Evolutionary conservation across 2,797 vertebrate species (phyloP).

Genomic region (Crossoptilon crossoptilon): DNA sequence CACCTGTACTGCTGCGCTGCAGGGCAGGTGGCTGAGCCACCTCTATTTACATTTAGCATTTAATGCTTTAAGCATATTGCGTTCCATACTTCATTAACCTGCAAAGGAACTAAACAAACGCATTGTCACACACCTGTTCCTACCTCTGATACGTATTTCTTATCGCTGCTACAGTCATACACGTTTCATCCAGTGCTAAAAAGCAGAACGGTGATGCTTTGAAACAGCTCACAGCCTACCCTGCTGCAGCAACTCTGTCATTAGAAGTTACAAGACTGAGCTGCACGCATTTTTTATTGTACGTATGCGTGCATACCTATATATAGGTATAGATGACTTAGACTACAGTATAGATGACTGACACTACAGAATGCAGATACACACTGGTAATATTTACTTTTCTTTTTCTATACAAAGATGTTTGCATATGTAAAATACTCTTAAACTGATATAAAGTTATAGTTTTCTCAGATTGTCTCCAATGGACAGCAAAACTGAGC

Average conservation of each 20-base stretch:
- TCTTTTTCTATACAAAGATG: background rate
- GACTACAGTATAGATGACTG: background rate
- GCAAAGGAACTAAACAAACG: background rate
- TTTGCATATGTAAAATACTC: background rate
- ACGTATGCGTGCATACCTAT: no score
- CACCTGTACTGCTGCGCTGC: background rate
- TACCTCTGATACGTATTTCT: background rate
- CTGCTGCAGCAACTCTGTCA: background rate
- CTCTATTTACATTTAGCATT: background rate
- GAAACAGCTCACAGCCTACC: background rate
- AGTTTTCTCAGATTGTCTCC: background rate
- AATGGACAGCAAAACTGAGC: background rate
- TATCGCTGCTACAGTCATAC: background rate
- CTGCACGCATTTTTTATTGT: rapidly evolving
- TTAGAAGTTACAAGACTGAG: background rate
- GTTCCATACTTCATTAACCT: background rate
- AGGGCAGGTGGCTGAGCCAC: background rate
- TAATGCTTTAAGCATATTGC: background rate
- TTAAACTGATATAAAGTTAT: background rate
- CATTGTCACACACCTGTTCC: background rate
- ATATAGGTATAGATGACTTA: background rate
- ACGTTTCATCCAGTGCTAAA: background rate
- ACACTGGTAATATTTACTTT: background rate
- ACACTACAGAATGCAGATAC: background rate
- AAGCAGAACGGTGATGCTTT: background rate